A percentile compares a stretch with the other conserved stretches of the same genome.
Conservation (phyloP, 2,888 invertebrate genomes). For the Masnerella sp. region DNA sequence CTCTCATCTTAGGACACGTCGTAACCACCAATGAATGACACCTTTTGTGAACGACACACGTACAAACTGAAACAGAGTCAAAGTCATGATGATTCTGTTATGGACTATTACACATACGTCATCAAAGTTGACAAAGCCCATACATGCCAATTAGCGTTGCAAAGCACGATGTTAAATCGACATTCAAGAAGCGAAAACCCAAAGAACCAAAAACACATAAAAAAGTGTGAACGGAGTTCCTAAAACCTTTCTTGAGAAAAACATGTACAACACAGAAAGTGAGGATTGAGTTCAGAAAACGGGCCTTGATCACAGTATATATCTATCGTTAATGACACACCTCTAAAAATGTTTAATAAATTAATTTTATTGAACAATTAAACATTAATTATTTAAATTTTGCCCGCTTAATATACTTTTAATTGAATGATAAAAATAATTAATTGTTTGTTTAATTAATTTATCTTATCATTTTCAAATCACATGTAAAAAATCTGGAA, state of each 20-base stretch:
- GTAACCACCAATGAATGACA: no score
- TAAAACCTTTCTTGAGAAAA: slow-evolving; percentile 8
- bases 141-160: slow-evolving; percentile 50
- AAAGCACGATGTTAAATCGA: slow-evolving; percentile 25
- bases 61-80: slow-evolving; percentile 88
- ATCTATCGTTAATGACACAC: no score
- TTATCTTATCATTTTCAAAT: no score
- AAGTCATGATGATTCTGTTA: no score
- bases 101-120: no score
- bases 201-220: slow-evolving; percentile 20
- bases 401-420: no score
- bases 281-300: neutral
- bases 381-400: no score
- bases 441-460: neutral
- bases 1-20: no score
- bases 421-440: no score
- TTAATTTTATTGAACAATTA: no score
- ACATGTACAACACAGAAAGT: neutral
- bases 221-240: neutral
- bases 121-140: slow-evolving; percentile 29
- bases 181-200: slow-evolving; percentile 33
- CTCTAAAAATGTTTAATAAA: no score
- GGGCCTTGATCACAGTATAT: neutral
- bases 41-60: slow-evolving; percentile 99
- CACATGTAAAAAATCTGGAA: no score